Evolutionary conservation across 2,113 vertebrate genomes (phyloP).

Genomic region (Paratilapia polleni): DNA sequence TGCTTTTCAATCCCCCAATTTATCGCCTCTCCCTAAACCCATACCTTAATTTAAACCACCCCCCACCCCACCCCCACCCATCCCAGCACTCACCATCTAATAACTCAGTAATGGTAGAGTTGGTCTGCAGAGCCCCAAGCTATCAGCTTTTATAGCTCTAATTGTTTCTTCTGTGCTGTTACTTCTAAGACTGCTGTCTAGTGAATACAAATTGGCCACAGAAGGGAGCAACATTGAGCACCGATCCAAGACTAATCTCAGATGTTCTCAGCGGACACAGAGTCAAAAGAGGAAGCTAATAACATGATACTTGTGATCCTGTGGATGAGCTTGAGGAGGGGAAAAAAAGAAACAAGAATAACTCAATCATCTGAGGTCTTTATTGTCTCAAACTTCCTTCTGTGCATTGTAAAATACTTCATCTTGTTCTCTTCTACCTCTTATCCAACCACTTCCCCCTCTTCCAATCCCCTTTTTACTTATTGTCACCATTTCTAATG

Average conservation of each 20-base stretch:
- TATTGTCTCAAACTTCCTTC: conserved; percentile 26
- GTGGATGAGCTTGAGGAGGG: neutral
- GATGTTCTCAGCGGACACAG: conserved; percentile 44
- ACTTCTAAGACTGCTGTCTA: conserved; percentile 56
- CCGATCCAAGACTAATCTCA: conserved; percentile 65
- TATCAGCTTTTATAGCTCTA: conserved; percentile 69
- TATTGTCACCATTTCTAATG: conserved; percentile 58
- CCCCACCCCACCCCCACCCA: neutral
- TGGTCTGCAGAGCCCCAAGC: conserved; percentile 61
- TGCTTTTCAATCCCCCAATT: conserved; percentile 16
- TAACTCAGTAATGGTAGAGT: conserved; percentile 66
- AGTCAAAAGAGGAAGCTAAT: conserved; percentile 57
- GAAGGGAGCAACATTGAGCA: conserved; percentile 55
- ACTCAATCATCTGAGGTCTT: conserved; percentile 35
- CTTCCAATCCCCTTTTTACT: neutral
- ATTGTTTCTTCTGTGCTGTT: conserved; percentile 75
- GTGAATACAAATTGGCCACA: conserved; percentile 72
- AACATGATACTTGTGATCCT: conserved; percentile 32
- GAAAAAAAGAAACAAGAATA: conserved; percentile 14
- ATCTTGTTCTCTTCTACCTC: conserved; percentile 7
- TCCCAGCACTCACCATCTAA: conserved; percentile 38
- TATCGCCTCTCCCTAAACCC: conserved; percentile 4
- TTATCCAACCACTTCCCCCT: neutral
- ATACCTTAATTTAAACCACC: conserved; percentile 24
- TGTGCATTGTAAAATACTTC: conserved; percentile 17